Evolutionary conservation across 2,888 invertebrate genomes (phyloP).

Genomic region (Acanthoscelides obtectus): DNA sequence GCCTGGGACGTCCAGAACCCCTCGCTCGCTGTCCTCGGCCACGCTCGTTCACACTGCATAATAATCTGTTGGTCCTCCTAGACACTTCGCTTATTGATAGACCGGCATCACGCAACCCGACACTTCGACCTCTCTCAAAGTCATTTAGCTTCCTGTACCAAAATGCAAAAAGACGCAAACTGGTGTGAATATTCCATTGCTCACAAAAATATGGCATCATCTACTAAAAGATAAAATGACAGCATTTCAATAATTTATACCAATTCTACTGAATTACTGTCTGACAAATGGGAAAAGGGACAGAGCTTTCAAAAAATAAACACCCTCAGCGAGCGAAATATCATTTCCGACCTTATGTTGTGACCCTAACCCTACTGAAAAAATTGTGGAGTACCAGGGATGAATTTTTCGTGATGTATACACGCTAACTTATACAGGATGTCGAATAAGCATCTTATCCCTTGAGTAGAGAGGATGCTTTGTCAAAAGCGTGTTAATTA

Average conservation of each 20-base stretch:
- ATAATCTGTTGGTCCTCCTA: too few species aligned
- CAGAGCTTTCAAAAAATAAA: neutral
- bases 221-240: neutral
- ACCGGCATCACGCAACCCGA: too few species aligned
- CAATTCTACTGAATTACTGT: neutral
- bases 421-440: neutral
- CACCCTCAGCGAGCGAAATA: neutral
- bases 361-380: neutral
- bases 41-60: too few species aligned
- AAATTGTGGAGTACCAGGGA: neutral
- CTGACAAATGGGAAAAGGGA: neutral
- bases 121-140: too few species aligned
- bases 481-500: neutral
- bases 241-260: neutral
- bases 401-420: neutral
- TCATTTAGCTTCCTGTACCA: neutral
- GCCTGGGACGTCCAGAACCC: too few species aligned
- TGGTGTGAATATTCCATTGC: neutral
- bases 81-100: too few species aligned
- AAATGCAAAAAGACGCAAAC: neutral
- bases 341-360: neutral
- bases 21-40: too few species aligned
- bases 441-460: neutral
- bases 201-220: neutral
- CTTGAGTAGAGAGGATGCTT: neutral